Evolutionary conservation across 2,113 vertebrate genomes (phyloP), one percentile per base, ranked within the genome.

Genomic region (Sebastes schlegelii): DNA sequence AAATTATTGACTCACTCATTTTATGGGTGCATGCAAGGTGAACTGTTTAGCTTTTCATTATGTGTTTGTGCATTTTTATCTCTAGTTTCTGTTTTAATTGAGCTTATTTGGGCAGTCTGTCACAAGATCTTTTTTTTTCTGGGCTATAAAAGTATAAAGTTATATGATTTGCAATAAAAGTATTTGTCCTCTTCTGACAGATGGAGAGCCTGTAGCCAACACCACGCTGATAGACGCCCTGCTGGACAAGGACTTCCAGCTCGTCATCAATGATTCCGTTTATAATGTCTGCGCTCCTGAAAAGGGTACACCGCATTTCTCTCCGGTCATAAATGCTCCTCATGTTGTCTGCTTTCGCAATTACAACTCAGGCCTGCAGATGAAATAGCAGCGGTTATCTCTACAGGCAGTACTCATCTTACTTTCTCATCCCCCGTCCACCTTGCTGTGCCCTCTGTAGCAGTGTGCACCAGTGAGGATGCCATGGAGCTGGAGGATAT

Each of bases 171-270:
- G 9, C 23, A 26, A 17, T 74, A 54, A 68, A 77, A 48, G 3
- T n/a, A n/a, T 23, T 42, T 73, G 52, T 6, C 23, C 49, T 74
- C 0, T 49, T 82, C 74, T 85, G 88, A 77, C 95, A 99, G 98
- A 96, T 67, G 97, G 97, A 76, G 95, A 68, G 80, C 95, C 86
- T 45, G 84, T 99, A 42, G 94, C 97, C 81, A 79, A 90, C 90
- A 92, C 92, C 68, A 97, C 96, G 0, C 88, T 96, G 45, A 94
- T 99, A 86, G 95, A 96, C 45, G 13, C 95, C 79, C 92, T 99
- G 84, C 46, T 99, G 83, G 95, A 89, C 87, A 96, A 95, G 79
- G 95, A 97, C 89, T 99, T 99, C 67, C 95, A 96, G 79, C 96
- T 99, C 55, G 74, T 96, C 83, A 94, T 99, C 87, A 98, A 99